phyloP scores from a whole-genome alignment of 1,140 invertebrate genomes.

The Marisa cornuarietis region DNA sequence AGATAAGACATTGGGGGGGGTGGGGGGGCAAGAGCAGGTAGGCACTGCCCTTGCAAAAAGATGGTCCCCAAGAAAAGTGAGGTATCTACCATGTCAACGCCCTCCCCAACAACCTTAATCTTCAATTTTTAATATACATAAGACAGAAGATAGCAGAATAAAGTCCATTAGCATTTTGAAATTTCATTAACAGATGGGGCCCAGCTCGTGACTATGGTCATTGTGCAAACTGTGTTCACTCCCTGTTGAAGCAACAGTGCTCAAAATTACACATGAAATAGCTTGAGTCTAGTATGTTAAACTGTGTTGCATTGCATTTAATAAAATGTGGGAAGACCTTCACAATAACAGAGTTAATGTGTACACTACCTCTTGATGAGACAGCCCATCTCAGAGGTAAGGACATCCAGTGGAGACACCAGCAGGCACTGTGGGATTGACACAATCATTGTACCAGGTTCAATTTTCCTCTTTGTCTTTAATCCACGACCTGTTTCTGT shows the following conservation, averaged over 20 bases:
- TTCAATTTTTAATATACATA: no score
- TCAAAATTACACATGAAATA: neutral
- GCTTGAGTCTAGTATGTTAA: no score
- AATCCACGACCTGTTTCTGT: conserved; percentile 72
- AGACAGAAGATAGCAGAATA: no score
- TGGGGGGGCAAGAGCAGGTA: no score
- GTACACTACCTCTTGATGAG: conserved; percentile 39
- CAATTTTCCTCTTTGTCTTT: conserved; percentile 69
- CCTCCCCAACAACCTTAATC: no score
- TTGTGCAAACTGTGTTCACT: neutral
- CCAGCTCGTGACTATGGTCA: neutral
- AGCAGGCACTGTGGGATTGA: conserved; percentile 71
- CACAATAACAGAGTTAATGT: neutral
- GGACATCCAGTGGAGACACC: conserved; percentile 70
- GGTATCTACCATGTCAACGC: no score
- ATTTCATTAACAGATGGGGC: neutral
- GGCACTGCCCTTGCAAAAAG: no score
- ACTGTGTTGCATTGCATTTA: neutral
- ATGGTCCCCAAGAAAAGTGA: no score
- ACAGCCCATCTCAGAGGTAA: conserved; percentile 40
- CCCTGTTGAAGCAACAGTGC: neutral
- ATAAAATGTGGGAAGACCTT: neutral
- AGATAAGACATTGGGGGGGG: no score
- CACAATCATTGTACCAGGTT: conserved; percentile 69
- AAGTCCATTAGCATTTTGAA: no score